Base-by-base conservation (phyloP, 2,888 invertebrate genomes). In the Digitonthophagus gazella region DNA sequence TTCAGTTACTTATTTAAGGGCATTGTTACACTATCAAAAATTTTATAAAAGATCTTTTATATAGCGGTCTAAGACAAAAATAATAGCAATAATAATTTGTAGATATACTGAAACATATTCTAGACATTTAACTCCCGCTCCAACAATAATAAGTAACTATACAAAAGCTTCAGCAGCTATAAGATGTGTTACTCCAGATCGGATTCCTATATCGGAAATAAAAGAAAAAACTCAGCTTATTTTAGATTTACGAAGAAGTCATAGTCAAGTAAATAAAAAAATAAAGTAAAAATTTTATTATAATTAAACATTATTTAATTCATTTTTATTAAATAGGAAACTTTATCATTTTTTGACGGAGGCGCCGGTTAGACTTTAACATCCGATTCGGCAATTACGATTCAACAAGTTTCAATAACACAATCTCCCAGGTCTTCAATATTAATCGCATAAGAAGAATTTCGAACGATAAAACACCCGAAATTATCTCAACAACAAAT, bases 31-130 rank as follows among this genome's bases (percentile, higher is more conserved):
- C n/a, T n/a, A n/a, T n/a, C n/a, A n/a, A n/a, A n/a, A n/a, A n/a
- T n/a, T n/a, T n/a, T n/a, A n/a, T n/a, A n/a, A n/a, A n/a, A n/a
- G n/a, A n/a, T n/a, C n/a, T n/a, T n/a, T n/a, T n/a, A n/a, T n/a
- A n/a, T n/a, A n/a, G n/a, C n/a, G n/a, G n/a, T n/a, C n/a, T n/a
- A n/a, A n/a, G n/a, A n/a, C n/a, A n/a, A n/a, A n/a, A n/a, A n/a
- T n/a, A n/a, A n/a, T n/a, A n/a, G n/a, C n/a, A n/a, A n/a, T n/a
- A n/a, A n/a, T n/a, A n/a, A n/a, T n/a, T n/a, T n/a, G 18, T 71
- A 90, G 91, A 72, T 94, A 93, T 77, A 91, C 93, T 0, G 93
- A 93, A 75, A 94, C 93, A 0, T 94, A 94, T 79, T 95, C 94
- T 0, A 85, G 94, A 19, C 93, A 94, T 0, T 82, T 91, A 72